Evolutionary conservation across 2,888 invertebrate genomes (phyloP).

Genomic region (Hirtodrosophila confusa): DNA sequence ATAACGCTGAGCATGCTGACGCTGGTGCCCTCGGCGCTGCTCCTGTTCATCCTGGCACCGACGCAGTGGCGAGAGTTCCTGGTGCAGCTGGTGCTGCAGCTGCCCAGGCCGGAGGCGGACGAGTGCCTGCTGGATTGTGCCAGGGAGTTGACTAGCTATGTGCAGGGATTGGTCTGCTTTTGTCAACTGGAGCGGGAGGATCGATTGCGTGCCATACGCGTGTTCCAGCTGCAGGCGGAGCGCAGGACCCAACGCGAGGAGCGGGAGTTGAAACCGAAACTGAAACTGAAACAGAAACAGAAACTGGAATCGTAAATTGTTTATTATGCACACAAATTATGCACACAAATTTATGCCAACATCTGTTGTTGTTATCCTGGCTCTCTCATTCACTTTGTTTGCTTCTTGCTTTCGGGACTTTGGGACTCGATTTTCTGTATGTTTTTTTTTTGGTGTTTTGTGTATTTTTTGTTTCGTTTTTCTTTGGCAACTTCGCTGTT

Average conservation of each 20-base stretch:
- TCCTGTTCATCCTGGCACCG: slow-evolving; percentile 31
- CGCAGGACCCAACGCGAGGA: neutral
- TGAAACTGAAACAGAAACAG: neutral
- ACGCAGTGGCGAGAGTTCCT: slow-evolving; percentile 41
- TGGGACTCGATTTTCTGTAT: slow-evolving; percentile 1
- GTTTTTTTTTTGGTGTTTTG: neutral
- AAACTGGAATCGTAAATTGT: slow-evolving; percentile 59
- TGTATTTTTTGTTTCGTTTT: slow-evolving; percentile 6
- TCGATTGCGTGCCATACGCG: slow-evolving; percentile 36
- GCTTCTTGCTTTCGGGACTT: slow-evolving; percentile 16
- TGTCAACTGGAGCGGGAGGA: slow-evolving; percentile 41
- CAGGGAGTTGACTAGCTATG: slow-evolving; percentile 27
- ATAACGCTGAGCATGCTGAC: slow-evolving; percentile 26
- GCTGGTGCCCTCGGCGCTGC: slow-evolving; percentile 25
- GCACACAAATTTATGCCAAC: slow-evolving; percentile 73
- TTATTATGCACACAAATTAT: slow-evolving; percentile 73
- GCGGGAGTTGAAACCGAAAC: neutral
- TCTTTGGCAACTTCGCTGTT: slow-evolving; percentile 48
- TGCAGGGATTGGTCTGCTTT: slow-evolving; percentile 26
- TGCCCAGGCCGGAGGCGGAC: slow-evolving; percentile 42
- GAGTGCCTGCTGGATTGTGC: slow-evolving; percentile 31
- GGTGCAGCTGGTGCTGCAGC: slow-evolving; percentile 27
- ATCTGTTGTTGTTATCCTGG: slow-evolving; percentile 63
- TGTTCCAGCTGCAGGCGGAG: slow-evolving; percentile 38
- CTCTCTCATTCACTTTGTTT: slow-evolving; percentile 39